A percentile compares a stretch with the other conserved stretches of the same genome.
phyloP scores from a whole-genome alignment of 2,113 vertebrate species.

The Galeopterus variegatus region DNA sequence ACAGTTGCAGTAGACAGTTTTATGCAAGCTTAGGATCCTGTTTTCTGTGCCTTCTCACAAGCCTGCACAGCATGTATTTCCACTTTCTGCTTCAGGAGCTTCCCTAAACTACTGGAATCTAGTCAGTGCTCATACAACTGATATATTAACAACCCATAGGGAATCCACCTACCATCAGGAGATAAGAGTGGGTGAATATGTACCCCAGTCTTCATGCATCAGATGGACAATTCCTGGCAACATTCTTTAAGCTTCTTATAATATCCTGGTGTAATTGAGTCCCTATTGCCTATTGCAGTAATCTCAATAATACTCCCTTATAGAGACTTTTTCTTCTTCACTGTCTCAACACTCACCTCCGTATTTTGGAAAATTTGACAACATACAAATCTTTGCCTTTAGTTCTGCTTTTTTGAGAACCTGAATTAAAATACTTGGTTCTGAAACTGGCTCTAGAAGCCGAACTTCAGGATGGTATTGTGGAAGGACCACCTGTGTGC shows the following conservation, averaged over 20 bases:
- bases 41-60: background rate
- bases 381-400: background rate
- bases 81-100: background rate
- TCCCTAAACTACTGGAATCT: background rate
- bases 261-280: background rate
- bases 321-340: background rate
- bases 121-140: background rate
- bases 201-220: background rate
- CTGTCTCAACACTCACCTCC: background rate
- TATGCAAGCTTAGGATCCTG: too few relatives aligned
- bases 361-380: background rate
- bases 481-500: background rate
- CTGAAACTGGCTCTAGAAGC: background rate
- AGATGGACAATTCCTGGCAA: background rate
- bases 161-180: background rate
- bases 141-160: background rate
- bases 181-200: fast-evolving
- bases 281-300: background rate
- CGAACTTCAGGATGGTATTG: background rate
- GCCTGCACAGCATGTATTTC: fast-evolving
- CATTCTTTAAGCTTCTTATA: background rate
- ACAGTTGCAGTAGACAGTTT: background rate
- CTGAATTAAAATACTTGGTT: background rate
- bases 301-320: background rate
- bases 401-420: background rate